Conservation (phyloP, 2,888 invertebrate species). For the Tethea ocularis region DNA sequence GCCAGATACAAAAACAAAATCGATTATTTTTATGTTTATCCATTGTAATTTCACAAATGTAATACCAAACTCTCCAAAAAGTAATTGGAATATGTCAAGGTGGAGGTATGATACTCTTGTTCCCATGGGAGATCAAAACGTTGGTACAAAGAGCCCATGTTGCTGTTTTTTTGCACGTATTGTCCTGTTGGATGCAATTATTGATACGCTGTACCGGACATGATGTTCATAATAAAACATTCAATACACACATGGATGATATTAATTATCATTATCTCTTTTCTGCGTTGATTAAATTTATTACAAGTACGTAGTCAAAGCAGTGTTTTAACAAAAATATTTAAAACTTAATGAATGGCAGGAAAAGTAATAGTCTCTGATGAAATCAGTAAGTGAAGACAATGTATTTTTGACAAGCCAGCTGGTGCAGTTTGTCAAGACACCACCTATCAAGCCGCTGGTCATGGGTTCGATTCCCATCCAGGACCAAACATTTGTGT, state of each 20-base stretch:
- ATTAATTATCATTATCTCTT: too few relatives aligned
- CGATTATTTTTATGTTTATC: background rate
- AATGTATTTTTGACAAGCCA: too few relatives aligned
- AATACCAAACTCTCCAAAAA: background rate
- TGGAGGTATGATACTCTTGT: conserved; percentile 8
- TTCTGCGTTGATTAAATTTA: too few relatives aligned
- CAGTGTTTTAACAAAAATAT: too few relatives aligned
- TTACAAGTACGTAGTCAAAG: too few relatives aligned
- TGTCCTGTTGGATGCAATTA: background rate
- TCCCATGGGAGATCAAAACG: background rate
- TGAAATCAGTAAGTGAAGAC: too few relatives aligned
- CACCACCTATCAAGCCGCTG: too few relatives aligned
- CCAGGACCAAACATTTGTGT: too few relatives aligned
- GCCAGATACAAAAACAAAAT: background rate
- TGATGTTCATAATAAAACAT: background rate
- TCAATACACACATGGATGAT: background rate
- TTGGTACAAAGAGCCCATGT: background rate
- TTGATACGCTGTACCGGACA: background rate
- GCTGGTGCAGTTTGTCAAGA: too few relatives aligned
- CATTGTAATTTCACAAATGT: background rate
- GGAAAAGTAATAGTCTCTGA: too few relatives aligned
- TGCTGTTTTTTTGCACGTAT: background rate
- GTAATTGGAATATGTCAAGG: conserved; percentile 20
- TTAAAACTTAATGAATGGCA: too few relatives aligned
- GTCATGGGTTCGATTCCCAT: too few relatives aligned